Evolutionary conservation across 2,113 vertebrate genomes (phyloP).

Genomic region (Aegithalos caudatus): DNA sequence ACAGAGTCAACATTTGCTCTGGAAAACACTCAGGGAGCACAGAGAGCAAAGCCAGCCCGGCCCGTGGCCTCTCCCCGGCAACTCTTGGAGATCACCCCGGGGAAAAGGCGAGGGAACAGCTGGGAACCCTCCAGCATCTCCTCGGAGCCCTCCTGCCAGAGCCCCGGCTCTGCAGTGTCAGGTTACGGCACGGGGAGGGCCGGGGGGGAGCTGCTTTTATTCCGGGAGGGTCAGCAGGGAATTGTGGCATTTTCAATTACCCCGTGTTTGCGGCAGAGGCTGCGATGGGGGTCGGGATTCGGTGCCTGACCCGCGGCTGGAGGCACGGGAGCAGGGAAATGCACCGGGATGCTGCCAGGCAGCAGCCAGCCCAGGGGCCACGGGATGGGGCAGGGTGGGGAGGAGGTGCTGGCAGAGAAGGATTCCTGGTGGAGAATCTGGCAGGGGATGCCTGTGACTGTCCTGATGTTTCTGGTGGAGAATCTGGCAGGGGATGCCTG

Average conservation of each 20-base stretch:
- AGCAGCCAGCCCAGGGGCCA: slow-evolving; percentile 14
- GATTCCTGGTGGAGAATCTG: too few species aligned
- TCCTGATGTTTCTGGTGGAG: too few species aligned
- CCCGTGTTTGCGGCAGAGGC: slow-evolving; percentile 20
- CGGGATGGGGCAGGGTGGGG: background rate
- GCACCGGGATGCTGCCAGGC: slow-evolving; percentile 45
- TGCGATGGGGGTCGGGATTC: slow-evolving; percentile 58
- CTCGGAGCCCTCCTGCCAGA: slow-evolving; percentile 27
- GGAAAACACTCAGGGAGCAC: slow-evolving; percentile 45
- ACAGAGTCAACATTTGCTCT: slow-evolving; percentile 67
- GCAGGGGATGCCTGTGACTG: background rate
- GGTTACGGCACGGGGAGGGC: slow-evolving; percentile 19
- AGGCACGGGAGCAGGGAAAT: slow-evolving; percentile 54
- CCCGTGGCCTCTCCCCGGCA: background rate
- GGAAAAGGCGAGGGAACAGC: slow-evolving; percentile 46
- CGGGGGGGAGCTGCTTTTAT: slow-evolving; percentile 38
- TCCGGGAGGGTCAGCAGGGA: slow-evolving; percentile 59
- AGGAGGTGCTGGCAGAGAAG: background rate
- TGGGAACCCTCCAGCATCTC: slow-evolving; percentile 56
- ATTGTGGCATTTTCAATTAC: slow-evolving; percentile 80
- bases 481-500: background rate
- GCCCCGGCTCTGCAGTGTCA: slow-evolving; percentile 45
- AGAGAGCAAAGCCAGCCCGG: slow-evolving; percentile 1
- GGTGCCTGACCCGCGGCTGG: slow-evolving; percentile 35
- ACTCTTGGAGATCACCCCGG: slow-evolving; percentile 5